Evolutionary conservation across 2,113 vertebrate species (phyloP).

Genomic region (Addax nasomaculatus): DNA sequence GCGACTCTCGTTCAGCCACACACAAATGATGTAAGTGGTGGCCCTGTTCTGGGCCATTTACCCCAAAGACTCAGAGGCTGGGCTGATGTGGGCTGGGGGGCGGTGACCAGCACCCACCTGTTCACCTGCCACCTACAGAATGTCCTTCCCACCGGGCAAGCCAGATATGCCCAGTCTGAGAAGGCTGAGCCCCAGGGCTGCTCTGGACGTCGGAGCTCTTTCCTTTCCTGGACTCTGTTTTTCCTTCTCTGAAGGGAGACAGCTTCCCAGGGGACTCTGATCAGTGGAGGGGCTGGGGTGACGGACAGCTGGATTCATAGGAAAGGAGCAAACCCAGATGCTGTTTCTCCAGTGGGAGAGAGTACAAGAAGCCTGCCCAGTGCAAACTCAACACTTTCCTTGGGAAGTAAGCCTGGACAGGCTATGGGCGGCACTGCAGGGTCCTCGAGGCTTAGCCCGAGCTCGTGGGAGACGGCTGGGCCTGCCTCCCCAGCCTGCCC

Average conservation of each 20-base stretch:
- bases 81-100: not conserved
- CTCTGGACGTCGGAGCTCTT: not conserved
- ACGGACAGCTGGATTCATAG: not conserved
- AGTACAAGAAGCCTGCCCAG: not conserved
- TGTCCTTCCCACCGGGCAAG: not conserved
- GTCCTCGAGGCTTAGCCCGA: not conserved
- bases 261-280: not conserved
- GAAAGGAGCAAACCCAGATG: slow-evolving; percentile 71
- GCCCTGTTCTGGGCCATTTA: not conserved
- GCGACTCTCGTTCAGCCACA: not conserved
- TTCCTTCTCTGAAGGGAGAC: not conserved
- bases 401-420: not conserved
- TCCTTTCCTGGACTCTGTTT: not conserved
- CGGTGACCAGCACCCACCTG: not conserved
- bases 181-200: not conserved
- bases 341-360: slow-evolving; percentile 59
- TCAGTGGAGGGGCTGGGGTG: not conserved
- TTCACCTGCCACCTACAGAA: not conserved
- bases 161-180: not conserved
- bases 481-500: not conserved
- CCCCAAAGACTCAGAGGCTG: not conserved
- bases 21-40: not conserved
- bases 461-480: not conserved
- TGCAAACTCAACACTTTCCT: slow-evolving; percentile 32
- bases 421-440: slow-evolving; percentile 33